Evolutionary conservation across 2,113 vertebrate species (phyloP).

Genomic region (Pelecanus crispus): DNA sequence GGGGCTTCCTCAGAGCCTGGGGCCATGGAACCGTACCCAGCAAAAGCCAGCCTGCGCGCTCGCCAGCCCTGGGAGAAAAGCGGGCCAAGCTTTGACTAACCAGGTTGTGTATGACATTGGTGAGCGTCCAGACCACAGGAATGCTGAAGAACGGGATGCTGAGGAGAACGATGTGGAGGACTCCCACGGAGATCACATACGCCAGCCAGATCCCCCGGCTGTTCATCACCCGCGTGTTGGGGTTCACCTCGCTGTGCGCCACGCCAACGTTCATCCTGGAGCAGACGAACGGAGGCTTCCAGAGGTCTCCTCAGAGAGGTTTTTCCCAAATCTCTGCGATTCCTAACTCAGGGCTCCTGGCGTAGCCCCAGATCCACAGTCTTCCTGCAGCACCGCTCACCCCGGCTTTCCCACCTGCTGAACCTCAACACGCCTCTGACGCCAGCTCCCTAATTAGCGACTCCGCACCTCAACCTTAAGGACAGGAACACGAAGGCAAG

Average conservation of each 20-base stretch:
- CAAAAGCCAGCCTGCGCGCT: rapidly evolving
- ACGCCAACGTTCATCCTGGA: constrained; percentile 92
- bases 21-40: rapidly evolving
- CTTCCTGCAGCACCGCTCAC: background rate
- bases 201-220: constrained; percentile 93
- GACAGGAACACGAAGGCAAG: background rate
- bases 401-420: background rate
- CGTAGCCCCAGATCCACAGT: background rate
- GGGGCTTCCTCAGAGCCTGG: background rate
- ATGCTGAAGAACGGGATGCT: constrained; percentile 94
- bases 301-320: background rate
- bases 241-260: constrained; percentile 95
- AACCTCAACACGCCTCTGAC: background rate
- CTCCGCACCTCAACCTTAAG: background rate
- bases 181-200: constrained; percentile 83
- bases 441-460: background rate
- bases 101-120: constrained; percentile 94
- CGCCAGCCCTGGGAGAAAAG: background rate
- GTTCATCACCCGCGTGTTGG: constrained; percentile 94
- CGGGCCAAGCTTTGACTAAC: constrained; percentile 62
- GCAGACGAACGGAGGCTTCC: background rate
- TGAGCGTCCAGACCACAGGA: constrained; percentile 91
- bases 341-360: background rate
- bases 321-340: background rate
- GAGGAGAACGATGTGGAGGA: constrained; percentile 85